Percentiles rank a stretch among this genome's conserved stretches.
phyloP scores from a whole-genome alignment of 2,113 vertebrate genomes.

The Apeltes quadracus region DNA sequence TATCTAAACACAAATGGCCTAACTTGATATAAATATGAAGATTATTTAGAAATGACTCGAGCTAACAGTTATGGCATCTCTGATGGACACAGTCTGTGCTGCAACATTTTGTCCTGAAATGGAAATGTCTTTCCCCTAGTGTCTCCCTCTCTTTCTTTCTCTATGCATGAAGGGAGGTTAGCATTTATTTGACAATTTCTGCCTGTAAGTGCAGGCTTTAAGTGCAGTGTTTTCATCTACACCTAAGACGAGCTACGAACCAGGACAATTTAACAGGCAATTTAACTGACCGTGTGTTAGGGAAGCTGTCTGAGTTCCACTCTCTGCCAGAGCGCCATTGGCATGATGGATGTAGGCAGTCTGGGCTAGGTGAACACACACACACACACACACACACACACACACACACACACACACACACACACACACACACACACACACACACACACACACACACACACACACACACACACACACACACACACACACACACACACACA shows the following conservation, averaged over 20 bases:
- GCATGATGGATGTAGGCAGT: constrained; percentile 82
- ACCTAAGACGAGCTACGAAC: constrained; percentile 79
- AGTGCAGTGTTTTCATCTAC: constrained; percentile 81
- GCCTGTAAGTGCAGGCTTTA: constrained; percentile 79
- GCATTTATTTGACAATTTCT: constrained; percentile 80
- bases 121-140: constrained; percentile 50
- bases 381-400: constrained; percentile 41
- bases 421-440: constrained; percentile 48
- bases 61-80: constrained; percentile 10
- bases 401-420: constrained; percentile 23
- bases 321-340: constrained; percentile 77
- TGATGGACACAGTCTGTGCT: background rate
- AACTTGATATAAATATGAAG: background rate
- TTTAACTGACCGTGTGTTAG: constrained; percentile 82
- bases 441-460: constrained; percentile 59
- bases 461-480: constrained; percentile 10
- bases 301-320: constrained; percentile 80
- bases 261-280: constrained; percentile 84
- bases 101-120: constrained; percentile 48
- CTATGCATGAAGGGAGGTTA: constrained; percentile 66
- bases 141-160: constrained; percentile 43
- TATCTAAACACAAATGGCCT: background rate
- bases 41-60: constrained; percentile 17
- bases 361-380: constrained; percentile 69
- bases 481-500: constrained; percentile 45